A percentile compares a stretch with the other conserved stretches of the same genome.
Conservation (phyloP, 2,113 vertebrate genomes). For the Catharus minimus region DNA sequence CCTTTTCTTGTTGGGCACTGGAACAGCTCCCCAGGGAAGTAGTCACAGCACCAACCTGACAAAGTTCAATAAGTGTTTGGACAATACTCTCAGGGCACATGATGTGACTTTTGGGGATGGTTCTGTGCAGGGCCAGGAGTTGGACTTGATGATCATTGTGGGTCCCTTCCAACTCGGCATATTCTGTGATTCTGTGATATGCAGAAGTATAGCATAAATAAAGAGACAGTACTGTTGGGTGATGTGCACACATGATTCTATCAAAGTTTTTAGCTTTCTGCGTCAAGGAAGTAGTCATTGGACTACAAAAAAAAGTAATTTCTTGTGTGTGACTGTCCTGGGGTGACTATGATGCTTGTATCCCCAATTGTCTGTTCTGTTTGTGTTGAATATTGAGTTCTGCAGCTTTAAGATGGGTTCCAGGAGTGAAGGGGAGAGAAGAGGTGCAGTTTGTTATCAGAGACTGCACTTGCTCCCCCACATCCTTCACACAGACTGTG, state of each 20-base stretch:
- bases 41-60: not conserved
- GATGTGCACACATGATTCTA: not conserved
- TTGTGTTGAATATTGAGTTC: no score
- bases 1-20: not conserved
- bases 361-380: no score
- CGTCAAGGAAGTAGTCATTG: not conserved
- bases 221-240: not conserved
- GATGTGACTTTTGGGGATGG: not conserved
- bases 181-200: not conserved
- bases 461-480: no score
- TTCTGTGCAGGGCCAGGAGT: not conserved
- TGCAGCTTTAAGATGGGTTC: no score
- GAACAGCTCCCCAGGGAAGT: not conserved
- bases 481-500: no score
- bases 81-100: fast-evolving
- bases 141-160: not conserved
- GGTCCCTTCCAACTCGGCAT: not conserved
- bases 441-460: no score
- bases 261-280: not conserved
- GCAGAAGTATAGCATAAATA: not conserved
- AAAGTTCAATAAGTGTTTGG: not conserved
- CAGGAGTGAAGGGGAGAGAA: no score
- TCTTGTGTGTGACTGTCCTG: not conserved
- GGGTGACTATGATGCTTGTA: no score
- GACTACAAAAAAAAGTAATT: not conserved